Percentiles rank a stretch among this genome's conserved stretches.
Evolutionary conservation across 2,888 invertebrate genomes (phyloP).

Genomic region (Drosophila tripunctata): DNA sequence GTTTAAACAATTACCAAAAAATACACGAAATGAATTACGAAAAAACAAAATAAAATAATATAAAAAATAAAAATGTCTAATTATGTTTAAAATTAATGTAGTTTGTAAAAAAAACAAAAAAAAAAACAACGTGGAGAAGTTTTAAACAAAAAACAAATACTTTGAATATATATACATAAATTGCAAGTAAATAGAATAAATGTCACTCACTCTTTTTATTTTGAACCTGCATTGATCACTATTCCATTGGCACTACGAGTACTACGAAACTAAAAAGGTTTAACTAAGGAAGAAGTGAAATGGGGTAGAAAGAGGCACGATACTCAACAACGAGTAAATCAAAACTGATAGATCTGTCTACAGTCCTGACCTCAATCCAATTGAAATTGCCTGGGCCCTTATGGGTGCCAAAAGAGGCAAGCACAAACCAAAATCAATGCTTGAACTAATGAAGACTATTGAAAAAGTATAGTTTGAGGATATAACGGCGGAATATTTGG

Average conservation of each 20-base stretch:
- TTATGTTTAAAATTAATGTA: conserved; percentile 77
- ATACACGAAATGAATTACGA: conserved; percentile 66
- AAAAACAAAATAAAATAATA: too few species aligned
- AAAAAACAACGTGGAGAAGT: conserved; percentile 61
- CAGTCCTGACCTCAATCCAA: too few species aligned
- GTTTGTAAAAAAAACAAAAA: conserved; percentile 69
- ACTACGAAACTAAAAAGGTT: background rate
- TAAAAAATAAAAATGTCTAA: conserved; percentile 57
- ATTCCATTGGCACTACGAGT: background rate
- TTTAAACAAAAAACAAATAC: conserved; percentile 59
- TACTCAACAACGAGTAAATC: too few species aligned
- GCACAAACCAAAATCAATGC: too few species aligned
- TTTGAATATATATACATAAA: conserved; percentile 78
- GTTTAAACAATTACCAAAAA: conserved; percentile 55
- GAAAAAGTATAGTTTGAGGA: too few species aligned
- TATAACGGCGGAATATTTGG: too few species aligned
- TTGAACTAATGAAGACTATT: too few species aligned
- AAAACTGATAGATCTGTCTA: too few species aligned
- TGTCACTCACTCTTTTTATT: conserved; percentile 77
- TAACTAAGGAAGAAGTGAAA: too few species aligned
- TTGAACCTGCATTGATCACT: conserved; percentile 39
- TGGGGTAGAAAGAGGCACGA: too few species aligned
- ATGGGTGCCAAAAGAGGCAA: too few species aligned
- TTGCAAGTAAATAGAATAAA: conserved; percentile 79
- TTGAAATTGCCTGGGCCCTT: too few species aligned